Evolutionary conservation across 1,140 invertebrate genomes (phyloP).

Genomic region (Cotesia typhae): DNA sequence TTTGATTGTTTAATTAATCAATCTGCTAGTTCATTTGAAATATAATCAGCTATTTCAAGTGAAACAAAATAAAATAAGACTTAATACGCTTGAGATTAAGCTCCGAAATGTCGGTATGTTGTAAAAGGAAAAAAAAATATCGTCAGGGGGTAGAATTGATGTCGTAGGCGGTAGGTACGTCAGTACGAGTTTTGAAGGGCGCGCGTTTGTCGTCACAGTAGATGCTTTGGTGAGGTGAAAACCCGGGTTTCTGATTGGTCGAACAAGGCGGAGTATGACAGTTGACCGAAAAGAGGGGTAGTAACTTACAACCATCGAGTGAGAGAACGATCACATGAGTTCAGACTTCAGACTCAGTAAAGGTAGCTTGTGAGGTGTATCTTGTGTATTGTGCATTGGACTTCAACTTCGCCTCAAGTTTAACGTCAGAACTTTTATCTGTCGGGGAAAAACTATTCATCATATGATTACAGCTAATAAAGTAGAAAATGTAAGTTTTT

Average conservation of each 20-base stretch:
- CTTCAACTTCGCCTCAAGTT: neutral
- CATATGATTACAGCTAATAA: no score
- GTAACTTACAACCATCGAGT: slow-evolving; percentile 8
- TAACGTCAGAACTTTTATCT: neutral
- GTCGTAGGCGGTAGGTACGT: slow-evolving; percentile 12
- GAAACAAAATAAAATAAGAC: neutral
- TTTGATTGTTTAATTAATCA: no score
- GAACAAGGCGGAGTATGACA: neutral
- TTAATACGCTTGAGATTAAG: neutral
- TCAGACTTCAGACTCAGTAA: neutral
- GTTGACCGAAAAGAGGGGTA: neutral
- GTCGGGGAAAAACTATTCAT: no score
- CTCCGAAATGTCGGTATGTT: neutral
- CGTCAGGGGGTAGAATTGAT: neutral
- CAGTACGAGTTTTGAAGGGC: slow-evolving; percentile 17
- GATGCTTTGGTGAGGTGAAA: slow-evolving; percentile 12
- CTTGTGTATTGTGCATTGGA: neutral
- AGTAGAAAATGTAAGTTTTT: no score
- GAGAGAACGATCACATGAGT: slow-evolving; percentile 6
- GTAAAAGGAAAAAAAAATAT: neutral
- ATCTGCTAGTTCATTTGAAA: no score
- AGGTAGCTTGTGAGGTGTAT: neutral
- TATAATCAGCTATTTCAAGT: no score
- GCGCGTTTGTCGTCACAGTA: slow-evolving; percentile 17
- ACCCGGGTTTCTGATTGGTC: neutral